These are phyloP conservation scores for Drosophila parabipectinata DNA, from an alignment of 1,140 invertebrate genomes.

Conservation along the genomic window DNA sequence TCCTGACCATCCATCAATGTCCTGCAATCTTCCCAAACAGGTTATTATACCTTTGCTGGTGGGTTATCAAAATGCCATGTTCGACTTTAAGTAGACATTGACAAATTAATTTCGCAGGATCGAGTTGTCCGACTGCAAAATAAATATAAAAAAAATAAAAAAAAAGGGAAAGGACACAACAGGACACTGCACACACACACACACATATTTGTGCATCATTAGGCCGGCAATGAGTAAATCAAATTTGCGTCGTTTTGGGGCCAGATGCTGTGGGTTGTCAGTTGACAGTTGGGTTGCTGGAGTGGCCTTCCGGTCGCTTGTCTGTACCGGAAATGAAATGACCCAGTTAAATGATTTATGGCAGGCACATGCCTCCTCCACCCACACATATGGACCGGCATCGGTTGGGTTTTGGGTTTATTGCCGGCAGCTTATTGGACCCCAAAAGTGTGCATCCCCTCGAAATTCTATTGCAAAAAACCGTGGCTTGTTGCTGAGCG, in stretches of 20 bases:
- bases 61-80: slow-evolving; percentile 56
- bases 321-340: slow-evolving; percentile 78
- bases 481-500: slow-evolving; percentile 52
- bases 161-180: slow-evolving; percentile 2
- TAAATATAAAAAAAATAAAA: neutral
- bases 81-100: slow-evolving; percentile 79
- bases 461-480: slow-evolving; percentile 8
- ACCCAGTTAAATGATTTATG: slow-evolving; percentile 82
- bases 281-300: slow-evolving; percentile 59
- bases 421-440: slow-evolving; percentile 40
- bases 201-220: slow-evolving; percentile 66
- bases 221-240: slow-evolving; percentile 72
- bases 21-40: slow-evolving; percentile 21
- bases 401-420: slow-evolving; percentile 17
- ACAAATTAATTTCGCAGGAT: slow-evolving; percentile 72
- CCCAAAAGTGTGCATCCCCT: neutral
- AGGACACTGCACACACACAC: slow-evolving; percentile 6
- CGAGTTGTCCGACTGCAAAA: slow-evolving; percentile 5
- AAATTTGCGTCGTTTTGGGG: slow-evolving; percentile 69
- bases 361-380: slow-evolving; percentile 8
- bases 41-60: slow-evolving; percentile 23
- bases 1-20: slow-evolving; percentile 35
- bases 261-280: slow-evolving; percentile 50
- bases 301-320: slow-evolving; percentile 70
- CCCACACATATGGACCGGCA: slow-evolving; percentile 16